Base-by-base conservation (phyloP, 2,113 vertebrate species). In the Bombycilla garrulus region DNA sequence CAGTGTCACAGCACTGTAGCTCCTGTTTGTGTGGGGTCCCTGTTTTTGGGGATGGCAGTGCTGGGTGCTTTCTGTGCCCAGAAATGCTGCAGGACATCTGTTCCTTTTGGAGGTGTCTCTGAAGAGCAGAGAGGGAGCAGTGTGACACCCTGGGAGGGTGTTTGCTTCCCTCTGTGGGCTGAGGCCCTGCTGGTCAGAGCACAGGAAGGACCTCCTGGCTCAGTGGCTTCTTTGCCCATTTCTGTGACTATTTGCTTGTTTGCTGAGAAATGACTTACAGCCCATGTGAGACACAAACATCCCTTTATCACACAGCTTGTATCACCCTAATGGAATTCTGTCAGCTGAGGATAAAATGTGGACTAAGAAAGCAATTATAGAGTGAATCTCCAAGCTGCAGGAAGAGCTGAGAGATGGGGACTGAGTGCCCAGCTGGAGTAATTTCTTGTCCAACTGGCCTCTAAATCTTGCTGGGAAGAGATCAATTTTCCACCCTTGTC, bases 261-360 rank as follows among this genome's bases (percentile, higher is more conserved):
- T 94, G 88, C 82, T 76, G 85, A 94, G 93, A 83, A 86, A 90
- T 96, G 92, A 97, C 90, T 96, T 97, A 95, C 50, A 87, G 88
- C 80, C 86, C 93, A 38, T 54, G 82, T 45, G 95, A 93, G 95
- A 92, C 90, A 96, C 94, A 96, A 96, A 96, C 94, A 97, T 94
- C 96, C 92, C 86, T 97, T 97, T 96, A 96, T 97, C 96, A 96
- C 45, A 1, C 90, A 94, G 95, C 88, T 67, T 95, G 92, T 95
- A 95, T 97, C 96, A 93, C 88, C 93, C 93, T 96, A 97, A 97
- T 97, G 95, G 96, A 95, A 89, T 92, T 86, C 90, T 90, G 66
- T 95, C 96, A 82, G 64, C 72, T 86, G 91, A 88, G 88, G 84
- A 95, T 92, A 96, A 96, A 95, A 92, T 87, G 80, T 92, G 92